Evolutionary conservation across 1,140 invertebrate species (phyloP), one percentile per base, ranked within the genome.

Genomic region (Drosophila asahinai): DNA sequence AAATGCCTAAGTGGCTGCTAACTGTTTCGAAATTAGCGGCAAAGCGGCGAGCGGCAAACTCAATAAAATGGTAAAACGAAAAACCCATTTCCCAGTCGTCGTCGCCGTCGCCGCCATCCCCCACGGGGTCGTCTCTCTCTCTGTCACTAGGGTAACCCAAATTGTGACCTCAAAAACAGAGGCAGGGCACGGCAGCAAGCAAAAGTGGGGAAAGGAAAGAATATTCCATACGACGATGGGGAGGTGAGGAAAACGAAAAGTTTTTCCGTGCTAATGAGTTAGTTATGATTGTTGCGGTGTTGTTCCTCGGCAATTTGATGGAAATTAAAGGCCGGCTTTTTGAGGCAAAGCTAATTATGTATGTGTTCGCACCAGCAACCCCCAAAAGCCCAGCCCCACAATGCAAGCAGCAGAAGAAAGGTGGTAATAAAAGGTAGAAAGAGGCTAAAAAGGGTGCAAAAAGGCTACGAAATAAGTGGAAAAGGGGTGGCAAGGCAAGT

Each of bases 251-350:
- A 55, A 55, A 38, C 52, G 45, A 75, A 83, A 80, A 65, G 70
- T 83, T 86, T 64, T 52, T 60, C 54, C 54, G 72, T 86, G 83
- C 77, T 87, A 86, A 86, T 86, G 83, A 86, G 83, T 77, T 86
- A 80, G 83, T 87, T 86, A 79, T 86, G 70, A 72, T 67, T 72
- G 52, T 52, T 52, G 60, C 49, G 57, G 62, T 52, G 57, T 60
- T 58, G 51, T 48, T 19, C 36, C 54, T 19, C 22, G 49, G 42
- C 30, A 59, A 77, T 77, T 80, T 73, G 47, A 40, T 45, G 40
- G 62, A 47, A 67, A 77, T 68, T 57, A 49, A 67, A 59, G 33
- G 49, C 45, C 36, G 11, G 42, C 55, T 38, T 66, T 63, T 64
- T 70, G 61, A 60, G 63, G 64, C 55, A 66, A 54, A 36, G 66